Base-by-base conservation (phyloP, 2,888 invertebrate species). In the Camptogramma bilineatum region DNA sequence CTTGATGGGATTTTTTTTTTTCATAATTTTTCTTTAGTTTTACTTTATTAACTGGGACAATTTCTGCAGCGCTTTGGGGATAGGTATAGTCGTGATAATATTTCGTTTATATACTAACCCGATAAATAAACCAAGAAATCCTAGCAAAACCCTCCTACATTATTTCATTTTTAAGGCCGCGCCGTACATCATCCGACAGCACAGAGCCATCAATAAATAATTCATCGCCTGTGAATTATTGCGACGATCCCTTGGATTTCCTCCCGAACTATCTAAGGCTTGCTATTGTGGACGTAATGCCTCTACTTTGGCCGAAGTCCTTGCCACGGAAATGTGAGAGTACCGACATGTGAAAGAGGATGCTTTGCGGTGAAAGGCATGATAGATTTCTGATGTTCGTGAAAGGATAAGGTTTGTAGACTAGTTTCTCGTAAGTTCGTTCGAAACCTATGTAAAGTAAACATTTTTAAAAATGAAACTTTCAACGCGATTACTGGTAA, bases 171-270 rank as follows among this genome's bases (percentile, higher is more conserved):
- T 57, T 53, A 61, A 60, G 61, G 61, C 52, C 55, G 65, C 55
- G 65, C 55, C 61, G 57, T 70, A 70, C 68, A 72, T 71, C 69
- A 72, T 72, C 63, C 62, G 56, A 59, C 61, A 55, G 59, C 64
- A n/a, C 62, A n/a, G 73, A 71, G 65, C 75, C 75, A 89, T 89
- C 88, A 87, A 89, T 89, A 89, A 87, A 89, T 89, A 89, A 89
- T 89, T 88, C 89, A 89, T 89, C 71, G 74, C 64, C 57, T 70
- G 77, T 85, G 85, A 88, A 81, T 87, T 88, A 89, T 86, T 76
- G 80, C 79, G 77, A 83, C 83, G 82, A 82, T 84, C 82, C 82
- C 73, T 67, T 70, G 71, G 84, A 84, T 83, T 85, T 84, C 84
- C 83, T 85, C 80, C 79, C 19, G 48, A 56, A 39, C 65, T 39